Base-by-base conservation (phyloP, 2,888 invertebrate species). In the Abscondita cerata region DNA sequence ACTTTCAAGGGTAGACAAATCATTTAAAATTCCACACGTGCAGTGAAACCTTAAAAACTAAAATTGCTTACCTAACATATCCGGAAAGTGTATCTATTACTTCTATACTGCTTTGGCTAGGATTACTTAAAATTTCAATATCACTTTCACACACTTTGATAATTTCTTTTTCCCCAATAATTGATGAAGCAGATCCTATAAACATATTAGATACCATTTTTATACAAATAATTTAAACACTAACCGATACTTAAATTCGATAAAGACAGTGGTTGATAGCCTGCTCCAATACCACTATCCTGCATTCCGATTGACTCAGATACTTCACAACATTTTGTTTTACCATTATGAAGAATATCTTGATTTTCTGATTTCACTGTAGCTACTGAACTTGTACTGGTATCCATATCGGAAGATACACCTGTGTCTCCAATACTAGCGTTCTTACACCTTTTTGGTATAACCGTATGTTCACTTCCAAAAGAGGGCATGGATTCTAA, bases 101-200 rank as follows among this genome's bases (percentile, higher is more conserved):
- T 79, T 88, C 88, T 57, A 89, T 88, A 72, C 89, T 89, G 69
- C 88, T 88, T 73, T 87, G 87, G 77, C 89, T 89, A 11, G 89
- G 89, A 79, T 89, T 89, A 63, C 88, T 89, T 18, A 90, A 81
- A 41, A 90, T 83, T 69, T 89, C 88, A 62, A 90, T 86, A 71
- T 90, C 89, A 76, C 89, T 89, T 70, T 87, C 88, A 63, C 80
- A 81, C 16, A 66, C 60, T 1, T 44, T 46, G 38, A 19, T 57
- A 57, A 25, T 66, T 41, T 12, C 54, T 9, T 13, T 52, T 31
- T 44, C 38, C 13, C 55, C 57, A 34, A 50, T 59, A 19, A 70
- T 58, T 18, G 73, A 73, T 44, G 66, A 59, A 11, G 70, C 71
- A 12, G 72, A 73, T 31, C 71, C 72, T 73, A 56, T 11, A 50